These are phyloP conservation scores for Heliconius ethilla DNA, from an alignment of 2,888 invertebrate species.

Conservation along the genomic window DNA sequence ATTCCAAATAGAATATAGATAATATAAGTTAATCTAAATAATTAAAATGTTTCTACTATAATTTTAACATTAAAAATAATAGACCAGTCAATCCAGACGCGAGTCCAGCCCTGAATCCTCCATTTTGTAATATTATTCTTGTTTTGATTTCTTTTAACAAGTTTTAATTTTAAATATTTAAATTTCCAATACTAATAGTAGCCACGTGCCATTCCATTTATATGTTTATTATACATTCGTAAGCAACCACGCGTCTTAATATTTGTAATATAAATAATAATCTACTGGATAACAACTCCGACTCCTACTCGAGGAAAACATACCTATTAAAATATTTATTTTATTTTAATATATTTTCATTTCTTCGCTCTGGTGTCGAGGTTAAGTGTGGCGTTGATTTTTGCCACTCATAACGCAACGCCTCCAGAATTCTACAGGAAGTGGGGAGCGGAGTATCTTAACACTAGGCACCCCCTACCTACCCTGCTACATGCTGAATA, in stretches of 20 bases:
- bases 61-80: constrained; percentile 11
- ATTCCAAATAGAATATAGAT: not conserved
- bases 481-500: not conserved
- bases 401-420: no score
- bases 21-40: constrained; percentile 12
- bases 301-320: no score
- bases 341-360: no score
- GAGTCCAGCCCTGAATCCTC: not conserved
- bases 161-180: constrained; percentile 15
- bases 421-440: no score
- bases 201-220: constrained; percentile 18
- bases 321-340: no score
- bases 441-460: not conserved
- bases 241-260: constrained; percentile 21
- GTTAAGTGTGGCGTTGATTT: no score
- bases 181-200: constrained; percentile 19
- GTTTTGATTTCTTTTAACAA: constrained; percentile 13
- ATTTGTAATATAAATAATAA: constrained; percentile 12
- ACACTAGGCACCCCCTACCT: not conserved
- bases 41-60: constrained; percentile 20
- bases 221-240: constrained; percentile 20
- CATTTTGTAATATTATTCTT: constrained; percentile 1
- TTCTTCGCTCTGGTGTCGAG: no score
- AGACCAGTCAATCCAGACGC: constrained; percentile 5
- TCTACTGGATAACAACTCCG: no score